phyloP scores from a whole-genome alignment of 2,113 vertebrate genomes.

The Oryzias celebensis region DNA sequence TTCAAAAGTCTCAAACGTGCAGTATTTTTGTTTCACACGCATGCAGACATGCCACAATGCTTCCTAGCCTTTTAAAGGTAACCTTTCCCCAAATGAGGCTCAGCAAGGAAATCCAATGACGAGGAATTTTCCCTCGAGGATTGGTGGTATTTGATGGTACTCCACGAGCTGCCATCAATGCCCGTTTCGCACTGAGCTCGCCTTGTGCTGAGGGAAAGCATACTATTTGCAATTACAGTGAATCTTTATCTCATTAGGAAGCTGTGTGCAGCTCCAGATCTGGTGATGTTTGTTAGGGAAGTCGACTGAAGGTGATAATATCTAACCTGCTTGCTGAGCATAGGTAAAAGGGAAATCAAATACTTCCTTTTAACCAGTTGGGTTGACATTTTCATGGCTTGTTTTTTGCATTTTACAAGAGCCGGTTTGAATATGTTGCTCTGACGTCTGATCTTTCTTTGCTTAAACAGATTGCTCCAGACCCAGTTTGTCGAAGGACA shows the following conservation, averaged over 20 bases:
- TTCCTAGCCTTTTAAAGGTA: slow-evolving; percentile 55
- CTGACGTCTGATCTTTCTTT: slow-evolving; percentile 2
- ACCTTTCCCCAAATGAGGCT: slow-evolving; percentile 52
- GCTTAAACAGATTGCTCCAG: slow-evolving; percentile 86
- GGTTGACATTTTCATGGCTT: slow-evolving; percentile 8
- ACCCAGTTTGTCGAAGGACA: slow-evolving; percentile 79
- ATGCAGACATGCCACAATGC: slow-evolving; percentile 45
- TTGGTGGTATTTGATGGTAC: slow-evolving; percentile 43
- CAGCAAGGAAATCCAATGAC: slow-evolving; percentile 59
- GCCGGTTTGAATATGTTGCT: background rate
- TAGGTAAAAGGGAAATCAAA: slow-evolving; percentile 24
- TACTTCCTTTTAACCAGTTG: slow-evolving; percentile 29
- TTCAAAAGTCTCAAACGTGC: slow-evolving; percentile 6
- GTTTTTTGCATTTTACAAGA: slow-evolving; percentile 3
- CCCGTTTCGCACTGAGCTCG: slow-evolving; percentile 45
- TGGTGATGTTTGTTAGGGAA: slow-evolving; percentile 44
- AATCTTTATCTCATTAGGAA: slow-evolving; percentile 68
- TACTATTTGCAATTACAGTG: slow-evolving; percentile 54
- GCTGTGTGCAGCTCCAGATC: slow-evolving; percentile 27
- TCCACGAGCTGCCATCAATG: slow-evolving; percentile 53
- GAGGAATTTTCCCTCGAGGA: slow-evolving; percentile 43
- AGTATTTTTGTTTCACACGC: slow-evolving; percentile 42
- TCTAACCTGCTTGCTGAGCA: slow-evolving; percentile 34
- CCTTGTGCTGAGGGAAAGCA: slow-evolving; percentile 50
- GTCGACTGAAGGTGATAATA: slow-evolving; percentile 41